Evolutionary conservation across 2,113 vertebrate species (phyloP).

Genomic region (Neodontobutis hainanensis): DNA sequence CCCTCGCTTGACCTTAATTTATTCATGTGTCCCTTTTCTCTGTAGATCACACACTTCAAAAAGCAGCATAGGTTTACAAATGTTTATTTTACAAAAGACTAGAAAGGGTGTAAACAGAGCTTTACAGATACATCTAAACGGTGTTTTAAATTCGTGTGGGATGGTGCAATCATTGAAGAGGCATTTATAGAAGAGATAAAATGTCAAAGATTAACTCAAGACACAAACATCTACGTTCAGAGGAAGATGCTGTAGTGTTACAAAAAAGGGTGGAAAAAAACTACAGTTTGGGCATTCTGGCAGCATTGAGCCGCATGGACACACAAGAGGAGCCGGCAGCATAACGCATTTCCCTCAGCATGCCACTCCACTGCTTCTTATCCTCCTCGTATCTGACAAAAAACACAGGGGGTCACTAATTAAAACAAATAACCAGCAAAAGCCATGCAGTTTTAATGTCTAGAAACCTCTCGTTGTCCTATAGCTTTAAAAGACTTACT

Average conservation of each 20-base stretch:
- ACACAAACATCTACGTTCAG: slow-evolving; percentile 27
- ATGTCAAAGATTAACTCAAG: slow-evolving; percentile 53
- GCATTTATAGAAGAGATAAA: slow-evolving; percentile 36
- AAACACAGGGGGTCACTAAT: not conserved
- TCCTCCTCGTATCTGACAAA: slow-evolving; percentile 90
- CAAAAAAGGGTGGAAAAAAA: slow-evolving; percentile 5
- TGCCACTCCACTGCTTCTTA: slow-evolving; percentile 95
- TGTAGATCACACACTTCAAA: slow-evolving; percentile 7
- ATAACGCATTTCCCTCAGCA: slow-evolving; percentile 96
- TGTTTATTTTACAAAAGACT: slow-evolving; percentile 84
- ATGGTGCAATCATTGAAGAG: slow-evolving; percentile 37
- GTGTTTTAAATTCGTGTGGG: slow-evolving; percentile 14
- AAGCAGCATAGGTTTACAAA: slow-evolving; percentile 62
- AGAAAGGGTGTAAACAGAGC: slow-evolving; percentile 63
- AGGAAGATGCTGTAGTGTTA: slow-evolving; percentile 8
- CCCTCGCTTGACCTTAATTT: not conserved
- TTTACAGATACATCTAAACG: slow-evolving; percentile 43
- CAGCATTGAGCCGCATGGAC: slow-evolving; percentile 89
- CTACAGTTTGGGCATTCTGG: slow-evolving; percentile 94
- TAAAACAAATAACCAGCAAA: not conserved
- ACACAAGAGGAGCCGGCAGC: slow-evolving; percentile 93
- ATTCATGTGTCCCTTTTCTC: not conserved
- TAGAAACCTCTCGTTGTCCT: not conserved
- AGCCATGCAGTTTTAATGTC: not conserved
- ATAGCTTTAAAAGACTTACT: slow-evolving; percentile 85